A percentile compares a stretch with the other conserved stretches of the same genome.
These are phyloP conservation scores for Macrochelys suwanniensis DNA, from an alignment of 2,797 vertebrate species.

Conservation along the genomic window DNA sequence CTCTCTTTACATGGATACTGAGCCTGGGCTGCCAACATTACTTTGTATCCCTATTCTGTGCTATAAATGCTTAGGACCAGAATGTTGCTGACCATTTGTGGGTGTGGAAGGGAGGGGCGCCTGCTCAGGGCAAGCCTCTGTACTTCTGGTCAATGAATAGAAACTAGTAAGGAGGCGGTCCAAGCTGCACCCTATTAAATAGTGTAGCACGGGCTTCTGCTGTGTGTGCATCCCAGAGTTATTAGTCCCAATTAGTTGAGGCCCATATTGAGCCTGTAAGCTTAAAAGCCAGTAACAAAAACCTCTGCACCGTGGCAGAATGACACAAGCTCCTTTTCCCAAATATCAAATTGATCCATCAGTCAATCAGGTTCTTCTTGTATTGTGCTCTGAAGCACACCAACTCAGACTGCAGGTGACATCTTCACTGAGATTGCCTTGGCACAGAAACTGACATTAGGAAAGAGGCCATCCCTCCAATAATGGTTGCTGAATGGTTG, in stretches of 20 bases:
- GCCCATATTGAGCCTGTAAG: not conserved
- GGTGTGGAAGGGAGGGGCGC: not conserved
- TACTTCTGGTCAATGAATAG: not conserved
- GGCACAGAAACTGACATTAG: not conserved
- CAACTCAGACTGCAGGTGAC: not conserved
- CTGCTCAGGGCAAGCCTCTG: not conserved
- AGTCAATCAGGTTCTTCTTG: not conserved
- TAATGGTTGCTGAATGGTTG: not conserved
- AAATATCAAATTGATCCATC: not conserved
- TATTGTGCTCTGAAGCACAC: not conserved
- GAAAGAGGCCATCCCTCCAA: not conserved
- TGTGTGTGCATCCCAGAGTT: not conserved
- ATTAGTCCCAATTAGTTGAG: not conserved
- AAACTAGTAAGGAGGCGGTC: not conserved
- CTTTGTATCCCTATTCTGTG: not conserved
- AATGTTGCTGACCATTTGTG: not conserved
- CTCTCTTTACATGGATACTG: not conserved
- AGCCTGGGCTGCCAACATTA: not conserved
- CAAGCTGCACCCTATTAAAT: not conserved
- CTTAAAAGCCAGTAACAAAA: conserved; percentile 7
- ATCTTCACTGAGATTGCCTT: not conserved
- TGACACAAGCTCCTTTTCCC: not conserved
- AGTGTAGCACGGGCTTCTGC: not conserved
- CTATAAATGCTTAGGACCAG: not conserved
- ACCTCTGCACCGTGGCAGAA: rapidly evolving